Evolutionary conservation across 2,888 invertebrate species (phyloP), one percentile per base, ranked within the genome.

Genomic region (Macrostomum cliftonense): DNA sequence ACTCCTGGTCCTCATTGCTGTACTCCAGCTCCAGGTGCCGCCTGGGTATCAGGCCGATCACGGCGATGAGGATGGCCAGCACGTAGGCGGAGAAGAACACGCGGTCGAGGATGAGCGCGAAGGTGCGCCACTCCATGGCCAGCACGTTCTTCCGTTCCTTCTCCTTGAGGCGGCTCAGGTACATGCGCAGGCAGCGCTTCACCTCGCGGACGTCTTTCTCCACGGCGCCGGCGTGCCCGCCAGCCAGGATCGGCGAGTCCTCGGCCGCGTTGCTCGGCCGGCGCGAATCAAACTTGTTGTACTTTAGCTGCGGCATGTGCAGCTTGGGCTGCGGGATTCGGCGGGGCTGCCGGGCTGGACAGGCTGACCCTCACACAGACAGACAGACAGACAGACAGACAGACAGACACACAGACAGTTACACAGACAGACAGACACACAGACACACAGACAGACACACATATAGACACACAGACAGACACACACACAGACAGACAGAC

Each of bases 91-190:
- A 42, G 40, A 51, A 51, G 45, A 51, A 51, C 13, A 51, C 21
- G 20, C 51, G 14, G 38, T 51, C 51, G 11, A 51, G 52, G 12
- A 51, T 51, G 13, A 51, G 21, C n/a, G 51, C 51, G n/a, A 52
- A 17, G 12, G 51, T 51, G 37, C 51, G 53, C 51, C 51, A 51
- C 43, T 51, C 52, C 51, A 53, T 51, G 21, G 52, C 45, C 14
- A 51, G 43, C 20, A 45, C 19, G 40, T 51, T 53, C 17, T 42
- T 46, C 7, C 43, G 38, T 12, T 47, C 44, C 17, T 43, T 53
- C 14, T 37, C 44, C 21, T 51, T 53, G 21, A 52, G 51, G 12
- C 51, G 43, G 19, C 43, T 42, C 13, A 51, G 44, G 45, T 46
- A 51, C 21, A 37, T 19, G 4, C 52, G 28, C 20, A 53, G 44